Evolutionary conservation across 2,113 vertebrate species (phyloP).

Genomic region (Synodontis membranacea): DNA sequence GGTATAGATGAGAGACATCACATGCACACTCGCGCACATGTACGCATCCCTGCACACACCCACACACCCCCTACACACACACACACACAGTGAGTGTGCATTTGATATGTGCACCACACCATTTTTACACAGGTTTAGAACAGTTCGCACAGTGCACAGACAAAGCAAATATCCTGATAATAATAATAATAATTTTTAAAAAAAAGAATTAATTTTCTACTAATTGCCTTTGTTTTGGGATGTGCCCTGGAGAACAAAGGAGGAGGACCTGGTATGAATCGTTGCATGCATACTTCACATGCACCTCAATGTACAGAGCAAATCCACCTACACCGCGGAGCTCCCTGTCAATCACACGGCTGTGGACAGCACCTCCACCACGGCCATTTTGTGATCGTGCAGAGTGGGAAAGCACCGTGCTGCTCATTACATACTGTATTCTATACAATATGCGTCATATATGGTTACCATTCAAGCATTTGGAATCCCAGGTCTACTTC

Average conservation of each 20-base stretch:
- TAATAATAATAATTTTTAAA: no score
- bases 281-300: conserved; percentile 40
- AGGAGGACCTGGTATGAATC: conserved; percentile 38
- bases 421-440: not conserved
- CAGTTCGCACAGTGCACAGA: conserved; percentile 37
- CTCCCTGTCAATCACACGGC: conserved; percentile 43
- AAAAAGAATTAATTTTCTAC: conserved; percentile 60
- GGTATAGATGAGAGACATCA: not conserved
- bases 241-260: conserved; percentile 66
- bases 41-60: conserved; percentile 28
- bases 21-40: not conserved
- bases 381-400: conserved; percentile 50
- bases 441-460: not conserved
- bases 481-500: not conserved
- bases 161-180: conserved; percentile 36
- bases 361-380: conserved; percentile 47
- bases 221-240: conserved; percentile 63
- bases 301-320: conserved; percentile 38
- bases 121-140: not conserved
- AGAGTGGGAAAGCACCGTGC: conserved; percentile 28
- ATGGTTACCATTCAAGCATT: not conserved
- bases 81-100: conserved; percentile 6
- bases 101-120: not conserved
- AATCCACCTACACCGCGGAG: conserved; percentile 38
- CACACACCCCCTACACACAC: conserved; percentile 12